Evolutionary conservation across 2,113 vertebrate genomes (phyloP).

Genomic region (Alosa alosa): DNA sequence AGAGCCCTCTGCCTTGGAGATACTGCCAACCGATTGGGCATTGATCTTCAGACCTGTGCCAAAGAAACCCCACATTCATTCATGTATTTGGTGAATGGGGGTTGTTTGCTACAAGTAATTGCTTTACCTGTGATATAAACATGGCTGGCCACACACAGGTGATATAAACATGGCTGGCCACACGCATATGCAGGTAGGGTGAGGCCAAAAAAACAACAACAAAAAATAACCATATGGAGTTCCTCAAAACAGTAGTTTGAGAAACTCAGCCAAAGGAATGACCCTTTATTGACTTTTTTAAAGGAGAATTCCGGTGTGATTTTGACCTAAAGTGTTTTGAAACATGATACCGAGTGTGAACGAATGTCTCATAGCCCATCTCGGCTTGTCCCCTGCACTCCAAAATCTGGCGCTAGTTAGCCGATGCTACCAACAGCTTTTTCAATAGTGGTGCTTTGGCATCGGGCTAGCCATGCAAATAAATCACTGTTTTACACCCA

Average conservation of each 20-base stretch:
- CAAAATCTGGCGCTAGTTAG: too few relatives aligned
- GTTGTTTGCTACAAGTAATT: neutral
- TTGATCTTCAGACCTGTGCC: neutral
- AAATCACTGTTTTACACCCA: too few relatives aligned
- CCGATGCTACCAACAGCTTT: too few relatives aligned
- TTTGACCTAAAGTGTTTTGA: too few relatives aligned
- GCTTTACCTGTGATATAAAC: neutral
- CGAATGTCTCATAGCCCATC: too few relatives aligned
- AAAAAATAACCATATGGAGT: neutral
- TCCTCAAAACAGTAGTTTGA: neutral
- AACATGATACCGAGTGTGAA: too few relatives aligned
- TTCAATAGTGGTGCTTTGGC: too few relatives aligned
- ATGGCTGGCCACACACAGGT: neutral
- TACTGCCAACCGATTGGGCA: neutral
- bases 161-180: neutral
- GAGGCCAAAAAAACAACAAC: neutral
- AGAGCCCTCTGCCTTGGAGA: neutral
- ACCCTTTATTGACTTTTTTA: neutral
- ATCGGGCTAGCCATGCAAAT: too few relatives aligned
- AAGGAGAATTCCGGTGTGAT: too few relatives aligned
- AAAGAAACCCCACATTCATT: neutral
- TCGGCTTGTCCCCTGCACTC: too few relatives aligned
- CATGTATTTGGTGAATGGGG: neutral
- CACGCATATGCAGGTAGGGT: neutral
- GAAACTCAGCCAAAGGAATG: neutral